phyloP scores from a whole-genome alignment of 2,797 vertebrate species.

The Chloroceryle inda region DNA sequence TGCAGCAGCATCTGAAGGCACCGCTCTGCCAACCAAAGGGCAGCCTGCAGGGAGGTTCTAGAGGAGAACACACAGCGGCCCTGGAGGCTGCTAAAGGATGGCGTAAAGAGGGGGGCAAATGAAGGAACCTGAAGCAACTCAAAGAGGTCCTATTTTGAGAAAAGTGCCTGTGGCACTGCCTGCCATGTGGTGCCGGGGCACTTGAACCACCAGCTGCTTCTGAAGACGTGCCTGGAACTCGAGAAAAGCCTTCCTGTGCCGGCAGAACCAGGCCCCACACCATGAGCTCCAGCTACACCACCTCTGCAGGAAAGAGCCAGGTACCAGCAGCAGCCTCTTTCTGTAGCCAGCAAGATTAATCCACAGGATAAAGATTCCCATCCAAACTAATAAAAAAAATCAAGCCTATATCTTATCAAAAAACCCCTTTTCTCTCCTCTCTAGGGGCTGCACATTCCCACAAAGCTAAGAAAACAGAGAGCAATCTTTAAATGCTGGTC shows the following conservation, averaged over 20 bases:
- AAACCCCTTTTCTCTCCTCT: slow-evolving; percentile 64
- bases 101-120: neutral
- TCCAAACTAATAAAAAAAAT: slow-evolving; percentile 66
- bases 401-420: slow-evolving; percentile 51
- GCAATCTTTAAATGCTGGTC: slow-evolving; percentile 80
- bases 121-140: rapidly evolving
- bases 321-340: neutral
- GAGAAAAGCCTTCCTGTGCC: neutral
- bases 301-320: rapidly evolving
- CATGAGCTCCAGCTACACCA: rapidly evolving
- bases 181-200: neutral
- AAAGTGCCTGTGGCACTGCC: neutral
- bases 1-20: neutral
- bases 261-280: no score
- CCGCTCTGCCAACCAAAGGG: rapidly evolving
- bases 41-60: neutral
- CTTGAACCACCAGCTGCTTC: rapidly evolving
- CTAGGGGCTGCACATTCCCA: slow-evolving; percentile 74
- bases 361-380: slow-evolving; percentile 11
- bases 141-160: neutral
- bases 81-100: rapidly evolving
- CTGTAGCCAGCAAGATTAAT: slow-evolving; percentile 58
- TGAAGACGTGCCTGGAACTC: neutral
- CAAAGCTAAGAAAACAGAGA: slow-evolving; percentile 73
- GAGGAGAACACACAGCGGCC: rapidly evolving